phyloP scores from a whole-genome alignment of 1,140 invertebrate genomes.

The Oedothorax gibbosus region DNA sequence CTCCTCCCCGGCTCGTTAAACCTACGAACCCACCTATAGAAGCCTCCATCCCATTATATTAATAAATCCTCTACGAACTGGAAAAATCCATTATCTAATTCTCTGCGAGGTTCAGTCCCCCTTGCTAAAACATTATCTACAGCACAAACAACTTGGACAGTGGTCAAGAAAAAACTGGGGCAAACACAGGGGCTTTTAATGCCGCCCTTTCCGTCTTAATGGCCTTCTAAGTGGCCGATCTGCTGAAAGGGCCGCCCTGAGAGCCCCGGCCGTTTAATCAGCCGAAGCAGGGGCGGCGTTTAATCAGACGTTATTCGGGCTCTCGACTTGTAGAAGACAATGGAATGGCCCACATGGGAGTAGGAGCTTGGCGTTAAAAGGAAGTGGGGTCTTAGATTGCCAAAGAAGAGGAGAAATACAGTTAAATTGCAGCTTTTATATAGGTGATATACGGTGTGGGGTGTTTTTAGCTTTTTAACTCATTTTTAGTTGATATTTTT shows the following conservation, averaged over 20 bases:
- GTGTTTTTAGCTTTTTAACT: no score
- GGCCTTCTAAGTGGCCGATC: conserved; percentile 36
- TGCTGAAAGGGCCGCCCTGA: conserved; percentile 2
- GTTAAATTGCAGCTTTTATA: no score
- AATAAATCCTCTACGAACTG: conserved; percentile 9
- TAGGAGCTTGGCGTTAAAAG: no score
- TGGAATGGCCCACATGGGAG: no score
- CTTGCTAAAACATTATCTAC: conserved; percentile 35
- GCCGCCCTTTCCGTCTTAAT: conserved; percentile 9
- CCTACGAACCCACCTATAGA: no score
- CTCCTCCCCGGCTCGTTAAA: no score
- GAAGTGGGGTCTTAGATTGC: no score
- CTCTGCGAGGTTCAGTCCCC: conserved; percentile 7
- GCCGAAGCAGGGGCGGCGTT: conserved; percentile 3
- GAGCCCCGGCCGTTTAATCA: background rate
- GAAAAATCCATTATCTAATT: conserved; percentile 28
- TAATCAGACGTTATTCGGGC: conserved; percentile 27
- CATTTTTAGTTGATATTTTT: no score
- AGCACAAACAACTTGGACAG: conserved; percentile 20
- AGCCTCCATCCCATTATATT: background rate
- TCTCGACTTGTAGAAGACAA: no score
- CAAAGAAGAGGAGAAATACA: no score
- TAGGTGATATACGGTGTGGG: no score
- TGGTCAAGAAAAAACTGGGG: conserved; percentile 3
- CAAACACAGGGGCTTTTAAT: conserved; percentile 27